Evolutionary conservation across 2,797 vertebrate species (phyloP), one percentile per base, ranked within the genome.

Genomic region (Phoebastria nigripes): DNA sequence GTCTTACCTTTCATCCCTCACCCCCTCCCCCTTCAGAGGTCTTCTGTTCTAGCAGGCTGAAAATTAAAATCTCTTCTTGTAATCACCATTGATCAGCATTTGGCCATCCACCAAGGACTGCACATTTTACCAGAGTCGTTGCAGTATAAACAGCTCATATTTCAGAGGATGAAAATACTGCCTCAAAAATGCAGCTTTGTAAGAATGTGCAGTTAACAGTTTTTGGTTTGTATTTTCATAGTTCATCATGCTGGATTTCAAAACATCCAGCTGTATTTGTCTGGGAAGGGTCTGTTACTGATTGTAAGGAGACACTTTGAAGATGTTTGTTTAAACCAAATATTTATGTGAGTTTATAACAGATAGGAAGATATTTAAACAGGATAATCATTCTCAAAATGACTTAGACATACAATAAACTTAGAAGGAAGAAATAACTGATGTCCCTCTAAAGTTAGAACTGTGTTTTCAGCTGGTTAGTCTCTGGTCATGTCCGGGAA

Each of bases 251-350:
- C 35, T 83, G 12, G 1, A 78, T 67, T 90, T 90, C 76, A 86
- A 96, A 94, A 93, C 52, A 85, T 73, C 46, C 91, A 89, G 49
- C 54, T 94, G 44, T 72, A 63, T 90, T 90, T 90, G 46, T 37
- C 65, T 86, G 58, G 66, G 54, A 79, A 93, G 39, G 24, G 37
- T 61, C 63, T 59, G 39, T 89, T 87, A 49, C 65, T 84, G 80
- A 82, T 87, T 79, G 46, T 55, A 82, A 73, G 73, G 42, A 90
- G 56, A 69, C 5, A 62, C 52, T 89, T 89, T 67, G 71, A 94
- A 95, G 87, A 79, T 84, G 15, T 37, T 92, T 80, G 47, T 70
- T 92, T 86, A 81, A 96, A 72, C 31, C 76, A 92, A 94, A 82
- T 80, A 82, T 93, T 96, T 88, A 39, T 87, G 24, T 47, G 56